Conservation (phyloP, 2,888 invertebrate species). For the Cheilosia variabilis region DNA sequence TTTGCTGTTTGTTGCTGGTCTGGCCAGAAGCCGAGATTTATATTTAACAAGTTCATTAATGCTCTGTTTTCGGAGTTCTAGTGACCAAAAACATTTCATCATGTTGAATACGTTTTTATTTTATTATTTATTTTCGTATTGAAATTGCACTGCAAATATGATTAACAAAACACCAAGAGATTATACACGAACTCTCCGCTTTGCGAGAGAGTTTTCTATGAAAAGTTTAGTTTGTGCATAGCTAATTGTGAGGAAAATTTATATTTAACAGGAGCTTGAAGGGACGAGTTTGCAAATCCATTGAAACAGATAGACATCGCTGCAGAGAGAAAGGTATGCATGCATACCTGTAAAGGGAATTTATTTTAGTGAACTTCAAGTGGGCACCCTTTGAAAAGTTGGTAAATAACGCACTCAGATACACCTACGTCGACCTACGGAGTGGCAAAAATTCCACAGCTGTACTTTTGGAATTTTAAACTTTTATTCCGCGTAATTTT, state of each 20-base stretch:
- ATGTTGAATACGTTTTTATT: background rate
- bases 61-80: conserved; percentile 23
- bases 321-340: too few species aligned
- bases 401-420: too few species aligned
- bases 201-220: conserved; percentile 3
- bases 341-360: too few species aligned
- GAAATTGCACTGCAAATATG: conserved; percentile 19
- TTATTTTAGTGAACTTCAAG: too few species aligned
- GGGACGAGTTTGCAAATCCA: background rate
- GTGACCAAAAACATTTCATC: conserved; percentile 36
- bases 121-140: conserved; percentile 6
- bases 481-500: too few species aligned
- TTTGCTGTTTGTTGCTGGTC: conserved; percentile 1
- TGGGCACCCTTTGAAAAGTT: too few species aligned
- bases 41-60: conserved; percentile 39
- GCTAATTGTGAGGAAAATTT: conserved; percentile 32
- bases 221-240: conserved; percentile 10
- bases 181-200: conserved; percentile 1
- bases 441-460: too few species aligned
- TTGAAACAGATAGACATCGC: too few species aligned
- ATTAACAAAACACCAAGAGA: background rate
- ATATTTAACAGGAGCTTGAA: background rate
- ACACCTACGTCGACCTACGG: too few species aligned
- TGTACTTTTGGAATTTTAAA: too few species aligned
- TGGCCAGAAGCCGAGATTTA: conserved; percentile 9